A percentile compares a stretch with the other conserved stretches of the same genome.
These are phyloP conservation scores for Alligator sinensis DNA, from an alignment of 2,113 vertebrate genomes.

Conservation along the genomic window DNA sequence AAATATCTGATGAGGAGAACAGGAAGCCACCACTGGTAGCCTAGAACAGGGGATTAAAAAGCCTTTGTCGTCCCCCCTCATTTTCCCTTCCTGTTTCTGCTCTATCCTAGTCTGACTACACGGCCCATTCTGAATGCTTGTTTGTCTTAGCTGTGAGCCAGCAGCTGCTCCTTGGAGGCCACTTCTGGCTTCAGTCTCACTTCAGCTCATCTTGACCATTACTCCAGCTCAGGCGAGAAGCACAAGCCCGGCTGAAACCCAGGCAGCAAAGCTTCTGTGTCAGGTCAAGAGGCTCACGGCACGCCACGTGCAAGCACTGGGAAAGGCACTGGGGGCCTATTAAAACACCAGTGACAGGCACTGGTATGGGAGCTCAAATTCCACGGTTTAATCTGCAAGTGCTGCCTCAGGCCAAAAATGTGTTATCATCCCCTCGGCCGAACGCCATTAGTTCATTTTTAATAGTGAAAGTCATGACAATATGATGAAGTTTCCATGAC, in stretches of 20 bases:
- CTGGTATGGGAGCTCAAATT: background rate
- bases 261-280: constrained; percentile 39
- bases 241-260: background rate
- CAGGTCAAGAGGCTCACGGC: background rate
- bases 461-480: constrained; percentile 46
- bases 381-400: background rate
- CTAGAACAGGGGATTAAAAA: constrained; percentile 49
- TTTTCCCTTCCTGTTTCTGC: constrained; percentile 66
- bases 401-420: constrained; percentile 25
- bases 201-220: constrained; percentile 26
- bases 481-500: constrained; percentile 61
- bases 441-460: constrained; percentile 68
- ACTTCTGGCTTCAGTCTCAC: background rate
- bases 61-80: constrained; percentile 24
- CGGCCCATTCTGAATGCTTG: constrained; percentile 52
- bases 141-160: constrained; percentile 67
- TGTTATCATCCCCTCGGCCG: constrained; percentile 53
- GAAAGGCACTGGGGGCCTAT: background rate
- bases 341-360: background rate
- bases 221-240: background rate
- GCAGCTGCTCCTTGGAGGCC: constrained; percentile 46
- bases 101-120: constrained; percentile 41
- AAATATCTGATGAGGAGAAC: background rate
- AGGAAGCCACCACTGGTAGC: constrained; percentile 41
- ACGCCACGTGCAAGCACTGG: background rate